Base-by-base conservation (phyloP, 1,140 invertebrate species). In the Hylyphantes graminicola region DNA sequence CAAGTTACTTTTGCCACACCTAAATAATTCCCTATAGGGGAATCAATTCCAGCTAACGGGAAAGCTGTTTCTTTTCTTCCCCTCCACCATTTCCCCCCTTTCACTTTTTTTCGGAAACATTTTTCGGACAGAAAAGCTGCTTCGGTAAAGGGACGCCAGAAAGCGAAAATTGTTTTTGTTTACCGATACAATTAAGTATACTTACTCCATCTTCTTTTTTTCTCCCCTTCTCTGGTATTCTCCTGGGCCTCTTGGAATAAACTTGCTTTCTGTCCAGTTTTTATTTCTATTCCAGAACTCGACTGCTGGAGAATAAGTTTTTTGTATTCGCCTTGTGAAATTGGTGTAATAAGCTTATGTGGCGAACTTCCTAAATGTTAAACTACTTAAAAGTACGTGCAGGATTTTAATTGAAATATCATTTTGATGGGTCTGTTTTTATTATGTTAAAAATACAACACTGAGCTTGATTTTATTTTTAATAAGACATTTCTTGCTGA, bases 121-220 rank as follows among this genome's bases (percentile, higher is more conserved):
- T 35, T 35, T 35, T 35, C 35, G 17, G 21, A 35, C 63, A 65
- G 19, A 35, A 35, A 65, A 35, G 15, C 63, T 65, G 17, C 15
- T 21, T 68, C 9, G 68, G 11, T 48, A 53, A 72, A 21, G n/a
- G 70, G 0, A 7, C 8, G 67, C 2, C 51, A 54, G 54, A 19
- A 55, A 72, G n/a, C 13, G 17, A 6, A 72, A 55, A 55, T 54
- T 55, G 51, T 72, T 72, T 61, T 72, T 55, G 53, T 72, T 54
- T 55, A 21, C 51, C 70, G 15, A 54, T 55, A 21, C 70, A 72
- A 55, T 15, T 48, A 72, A 19, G 65, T 9, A 9, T 68, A 9
- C 11, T 11, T 68, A 13, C 7, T 59, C n/a, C n/a, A 4, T 59
- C n/a, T 65, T 65, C 17, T 65, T 19, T 19, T 9, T 9, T 9